A percentile compares a stretch with the other conserved stretches of the same genome.
These are phyloP conservation scores for Anas platyrhynchos DNA, from an alignment of 2,113 vertebrate species.

Conservation along the genomic window DNA sequence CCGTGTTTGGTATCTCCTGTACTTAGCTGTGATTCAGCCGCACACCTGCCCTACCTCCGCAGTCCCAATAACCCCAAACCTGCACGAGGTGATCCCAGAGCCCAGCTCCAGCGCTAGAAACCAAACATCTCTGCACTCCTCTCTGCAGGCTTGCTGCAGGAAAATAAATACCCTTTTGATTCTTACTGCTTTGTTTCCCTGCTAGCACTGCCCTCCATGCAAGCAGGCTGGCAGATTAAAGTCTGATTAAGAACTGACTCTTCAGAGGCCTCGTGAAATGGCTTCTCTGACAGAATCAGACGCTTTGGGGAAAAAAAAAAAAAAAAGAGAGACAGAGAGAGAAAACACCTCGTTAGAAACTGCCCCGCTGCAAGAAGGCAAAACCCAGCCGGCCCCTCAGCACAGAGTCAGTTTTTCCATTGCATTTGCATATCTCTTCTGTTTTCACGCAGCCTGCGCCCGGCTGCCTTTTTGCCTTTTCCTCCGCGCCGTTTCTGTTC, in stretches of 20 bases:
- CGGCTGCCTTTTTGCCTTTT: not conserved
- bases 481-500: not conserved
- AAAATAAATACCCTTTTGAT: not conserved
- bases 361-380: not conserved
- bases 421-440: slow-evolving; percentile 66
- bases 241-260: not conserved
- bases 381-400: not conserved
- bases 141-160: not conserved
- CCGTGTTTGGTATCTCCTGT: slow-evolving; percentile 5
- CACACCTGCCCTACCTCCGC: not conserved
- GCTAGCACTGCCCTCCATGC: not conserved
- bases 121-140: not conserved
- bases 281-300: not conserved
- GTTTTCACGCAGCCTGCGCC: not conserved
- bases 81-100: not conserved
- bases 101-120: not conserved
- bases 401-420: slow-evolving; percentile 73
- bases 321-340: not conserved
- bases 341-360: not conserved
- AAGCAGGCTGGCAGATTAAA: not conserved
- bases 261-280: not conserved
- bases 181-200: not conserved
- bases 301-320: accelerated
- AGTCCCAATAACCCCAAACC: not conserved
- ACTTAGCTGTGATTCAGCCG: not conserved